Evolutionary conservation across 2,888 invertebrate genomes (phyloP).

Genomic region (Hypomecis atomaria): DNA sequence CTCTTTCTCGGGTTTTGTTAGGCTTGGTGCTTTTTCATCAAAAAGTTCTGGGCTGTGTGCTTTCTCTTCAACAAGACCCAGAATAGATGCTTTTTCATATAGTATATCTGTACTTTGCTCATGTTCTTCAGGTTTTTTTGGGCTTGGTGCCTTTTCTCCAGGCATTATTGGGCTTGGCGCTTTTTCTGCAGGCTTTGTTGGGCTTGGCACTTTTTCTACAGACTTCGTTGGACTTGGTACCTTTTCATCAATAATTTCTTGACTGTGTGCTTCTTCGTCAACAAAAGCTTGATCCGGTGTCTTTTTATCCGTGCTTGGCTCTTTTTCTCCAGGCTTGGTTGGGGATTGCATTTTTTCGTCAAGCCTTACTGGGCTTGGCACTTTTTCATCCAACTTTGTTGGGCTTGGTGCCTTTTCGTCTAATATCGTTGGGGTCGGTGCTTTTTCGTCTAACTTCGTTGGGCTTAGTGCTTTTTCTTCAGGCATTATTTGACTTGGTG

Average conservation of each 20-base stretch:
- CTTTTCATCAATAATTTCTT: not conserved
- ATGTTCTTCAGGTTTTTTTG: not conserved
- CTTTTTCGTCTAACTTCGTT: too few species aligned
- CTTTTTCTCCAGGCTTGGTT: conserved; percentile 11
- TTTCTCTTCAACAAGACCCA: not conserved
- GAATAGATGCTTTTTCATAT: too few species aligned
- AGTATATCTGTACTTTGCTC: too few species aligned
- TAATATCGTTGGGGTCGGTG: too few species aligned
- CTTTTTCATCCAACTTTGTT: conserved; percentile 22
- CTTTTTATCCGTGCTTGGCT: too few species aligned
- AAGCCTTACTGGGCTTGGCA: conserved; percentile 28
- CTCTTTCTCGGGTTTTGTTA: conserved; percentile 21
- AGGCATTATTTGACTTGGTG: not conserved
- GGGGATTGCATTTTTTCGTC: conserved; percentile 11
- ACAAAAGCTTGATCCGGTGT: too few species aligned
- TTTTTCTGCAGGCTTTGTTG: too few species aligned
- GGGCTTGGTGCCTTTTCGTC: too few species aligned
- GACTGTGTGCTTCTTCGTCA: too few species aligned
- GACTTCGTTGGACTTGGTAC: conserved; percentile 12
- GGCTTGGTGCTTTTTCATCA: conserved; percentile 32
- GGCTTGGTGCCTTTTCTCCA: conserved; percentile 9
- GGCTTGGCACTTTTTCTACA: too few species aligned
- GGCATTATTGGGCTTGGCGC: conserved; percentile 1
- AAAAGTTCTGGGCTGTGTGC: not conserved
- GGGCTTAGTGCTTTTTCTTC: conserved; percentile 12